Conservation (phyloP, 2,888 invertebrate genomes). For the Tenthredo amoena region DNA sequence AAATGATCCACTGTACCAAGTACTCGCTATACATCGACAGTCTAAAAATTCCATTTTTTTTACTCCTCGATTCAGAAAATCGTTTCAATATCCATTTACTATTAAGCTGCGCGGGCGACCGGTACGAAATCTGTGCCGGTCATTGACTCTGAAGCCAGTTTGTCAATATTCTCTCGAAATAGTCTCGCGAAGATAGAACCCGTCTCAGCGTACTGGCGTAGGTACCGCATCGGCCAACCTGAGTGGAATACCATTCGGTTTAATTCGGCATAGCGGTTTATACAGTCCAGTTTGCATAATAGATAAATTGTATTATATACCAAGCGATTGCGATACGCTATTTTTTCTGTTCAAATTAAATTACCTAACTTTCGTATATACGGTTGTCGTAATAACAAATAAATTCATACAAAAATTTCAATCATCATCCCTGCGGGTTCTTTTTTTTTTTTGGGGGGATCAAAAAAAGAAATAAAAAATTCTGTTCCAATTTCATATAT, state of each 20-base stretch:
- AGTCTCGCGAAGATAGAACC: conserved; percentile 47
- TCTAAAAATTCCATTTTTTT: background rate
- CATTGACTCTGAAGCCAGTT: conserved; percentile 39
- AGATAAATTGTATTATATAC: background rate
- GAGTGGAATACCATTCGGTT: conserved; percentile 17
- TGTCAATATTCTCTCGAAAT: conserved; percentile 52
- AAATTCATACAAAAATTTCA: too few relatives aligned
- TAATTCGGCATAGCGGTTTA: conserved; percentile 32
- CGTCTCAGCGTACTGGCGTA: background rate
- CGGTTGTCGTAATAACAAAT: too few relatives aligned
- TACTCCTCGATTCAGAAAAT: background rate
- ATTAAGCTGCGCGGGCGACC: conserved; percentile 41
- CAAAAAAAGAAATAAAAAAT: too few relatives aligned
- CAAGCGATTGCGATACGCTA: too few relatives aligned
- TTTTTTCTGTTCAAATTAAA: too few relatives aligned
- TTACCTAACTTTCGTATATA: too few relatives aligned
- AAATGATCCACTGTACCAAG: background rate
- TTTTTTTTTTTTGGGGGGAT: too few relatives aligned
- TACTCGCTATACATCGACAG: background rate
- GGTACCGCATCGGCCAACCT: conserved; percentile 3
- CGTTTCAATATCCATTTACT: background rate
- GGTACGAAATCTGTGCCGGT: conserved; percentile 60
- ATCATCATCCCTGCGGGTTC: too few relatives aligned
- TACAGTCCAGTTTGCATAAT: conserved; percentile 30
- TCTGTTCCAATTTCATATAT: background rate